phyloP scores from a whole-genome alignment of 2,888 invertebrate genomes.

The Dorcus hopei region DNA sequence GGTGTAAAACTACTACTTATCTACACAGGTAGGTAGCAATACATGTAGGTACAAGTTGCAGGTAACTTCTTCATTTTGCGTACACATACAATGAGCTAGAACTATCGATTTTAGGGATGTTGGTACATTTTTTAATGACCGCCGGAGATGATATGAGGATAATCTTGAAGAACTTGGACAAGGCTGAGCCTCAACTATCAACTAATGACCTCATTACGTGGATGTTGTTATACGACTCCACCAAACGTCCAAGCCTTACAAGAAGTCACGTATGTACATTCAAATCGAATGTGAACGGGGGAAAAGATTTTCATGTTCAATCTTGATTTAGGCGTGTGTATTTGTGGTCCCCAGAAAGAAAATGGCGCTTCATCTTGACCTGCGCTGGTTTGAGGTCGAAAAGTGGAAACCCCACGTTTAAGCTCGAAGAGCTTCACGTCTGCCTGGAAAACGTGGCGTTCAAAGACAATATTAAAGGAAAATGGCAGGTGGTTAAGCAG shows the following conservation, averaged over 20 bases:
- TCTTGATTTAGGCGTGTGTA: conserved; percentile 39
- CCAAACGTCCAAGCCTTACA: conserved; percentile 42
- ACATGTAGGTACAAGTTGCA: conserved; percentile 47
- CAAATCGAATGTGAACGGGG: no score
- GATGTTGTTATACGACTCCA: conserved; percentile 45
- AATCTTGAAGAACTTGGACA: conserved; percentile 43
- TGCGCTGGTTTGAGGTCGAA: conserved; percentile 41
- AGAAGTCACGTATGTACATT: conserved; percentile 42
- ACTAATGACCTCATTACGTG: conserved; percentile 41
- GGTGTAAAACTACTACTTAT: no score
- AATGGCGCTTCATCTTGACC: conserved; percentile 45
- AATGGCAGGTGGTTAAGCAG: conserved; percentile 40
- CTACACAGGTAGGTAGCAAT: no score
- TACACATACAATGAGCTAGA: background rate
- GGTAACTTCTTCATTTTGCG: conserved; percentile 24
- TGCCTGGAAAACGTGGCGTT: conserved; percentile 38
- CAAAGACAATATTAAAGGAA: conserved; percentile 39
- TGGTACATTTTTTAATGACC: conserved; percentile 45
- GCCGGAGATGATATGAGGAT: conserved; percentile 41
- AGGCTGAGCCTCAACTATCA: conserved; percentile 31
- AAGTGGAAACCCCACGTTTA: conserved; percentile 29
- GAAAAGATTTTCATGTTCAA: background rate
- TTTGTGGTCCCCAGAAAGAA: conserved; percentile 42
- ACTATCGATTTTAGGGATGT: conserved; percentile 34
- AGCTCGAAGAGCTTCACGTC: conserved; percentile 37